Base-by-base conservation (phyloP, 2,113 vertebrate genomes). In the Syngnathoides biaculeatus region DNA sequence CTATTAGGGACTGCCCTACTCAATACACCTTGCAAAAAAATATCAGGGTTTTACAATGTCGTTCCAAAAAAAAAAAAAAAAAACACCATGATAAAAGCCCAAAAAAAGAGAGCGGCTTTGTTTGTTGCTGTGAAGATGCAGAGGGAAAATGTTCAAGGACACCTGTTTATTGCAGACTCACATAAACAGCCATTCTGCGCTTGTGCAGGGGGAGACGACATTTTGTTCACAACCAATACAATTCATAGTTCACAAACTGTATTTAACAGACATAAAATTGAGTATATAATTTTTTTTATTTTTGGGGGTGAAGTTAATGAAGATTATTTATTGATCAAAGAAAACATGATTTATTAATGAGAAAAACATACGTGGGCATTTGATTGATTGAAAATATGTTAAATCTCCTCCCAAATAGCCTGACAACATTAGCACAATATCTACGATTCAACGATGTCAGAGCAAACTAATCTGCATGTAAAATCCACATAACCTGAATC, bases 261-360 rank as follows among this genome's bases (percentile, higher is more conserved):
- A 72, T 65, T 78, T 53, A 8, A 27, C 39, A 45, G 65, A 59
- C 52, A 47, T 50, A 67, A 64, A 14, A 14, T 6, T 10, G 19
- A 76, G 67, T 61, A 39, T 42, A 19, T 60, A 59, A 50, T 22
- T 39, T 60, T 60, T 40, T 48, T 20, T 20, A 10, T 68, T 35
- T 66, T 56, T 68, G n/a, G 59, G 8, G 8, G 20, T 47, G 26
- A 76, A 55, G 57, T 47, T 69, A 6, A 35, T 35, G 42, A 10
- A 11, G 1, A 82, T 86, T 22, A 79, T 77, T 84, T 79, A 83
- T 79, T 82, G 74, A 86, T 90, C 71, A 88, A 84, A 85, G 77
- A 17, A 52, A 52, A 52, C n/a, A n/a, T n/a, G n/a, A n/a, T n/a
- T n/a, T n/a, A n/a, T n/a, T n/a, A n/a, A n/a, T n/a, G n/a, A n/a